Base-by-base conservation (phyloP, 2,797 vertebrate species). In the Leuciscus waleckii region DNA sequence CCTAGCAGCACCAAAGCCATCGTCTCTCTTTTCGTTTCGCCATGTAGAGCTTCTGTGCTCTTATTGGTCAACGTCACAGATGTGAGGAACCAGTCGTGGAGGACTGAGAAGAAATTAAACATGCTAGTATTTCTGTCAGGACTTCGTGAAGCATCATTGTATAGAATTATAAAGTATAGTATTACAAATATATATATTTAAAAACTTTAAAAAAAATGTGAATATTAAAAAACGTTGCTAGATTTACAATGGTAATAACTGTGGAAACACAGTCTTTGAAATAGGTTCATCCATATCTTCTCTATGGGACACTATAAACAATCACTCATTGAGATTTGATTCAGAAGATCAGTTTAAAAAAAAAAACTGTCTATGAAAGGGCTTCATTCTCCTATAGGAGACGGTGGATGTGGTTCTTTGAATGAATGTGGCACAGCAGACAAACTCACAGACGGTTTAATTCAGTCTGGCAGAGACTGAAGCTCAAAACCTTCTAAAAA, bases 321-420 rank as follows among this genome's bases (percentile, higher is more conserved):
- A 26, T 41, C 51, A 61, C 29, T 5, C 19, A 8, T 29, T 58
- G 69, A 35, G 39, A 14, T 14, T 7, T 17, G 11, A 58, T 56
- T 71, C 35, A 81, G 32, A 58, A 21, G 16, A 75, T 75, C 46
- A 75, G 26, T 32, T 1, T 3, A 54, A 7, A 41, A 26, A 73
- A 51, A 11, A 21, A 76, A 37, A 54, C 26, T 4, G 5, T 46
- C 69, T 63, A 32, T 74, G 39, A 63, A 74, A 82, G 21, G 14
- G 26, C 54, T 82, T 82, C 2, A 82, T 74, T 82, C 81, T 82
- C 7, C 5, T 46, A n/a, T 82, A 63, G 11, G 8, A 63, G 26
- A n/a, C 4, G 10, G 37, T 17, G 51, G 35, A 23, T n/a, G 35
- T 32, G 23, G 54, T 73, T 70, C 43, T 80, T 79, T 51, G 41